A percentile compares a stretch with the other conserved stretches of the same genome.
These are phyloP conservation scores for Caerostris darwini DNA, from an alignment of 1,140 invertebrate species.

Conservation along the genomic window DNA sequence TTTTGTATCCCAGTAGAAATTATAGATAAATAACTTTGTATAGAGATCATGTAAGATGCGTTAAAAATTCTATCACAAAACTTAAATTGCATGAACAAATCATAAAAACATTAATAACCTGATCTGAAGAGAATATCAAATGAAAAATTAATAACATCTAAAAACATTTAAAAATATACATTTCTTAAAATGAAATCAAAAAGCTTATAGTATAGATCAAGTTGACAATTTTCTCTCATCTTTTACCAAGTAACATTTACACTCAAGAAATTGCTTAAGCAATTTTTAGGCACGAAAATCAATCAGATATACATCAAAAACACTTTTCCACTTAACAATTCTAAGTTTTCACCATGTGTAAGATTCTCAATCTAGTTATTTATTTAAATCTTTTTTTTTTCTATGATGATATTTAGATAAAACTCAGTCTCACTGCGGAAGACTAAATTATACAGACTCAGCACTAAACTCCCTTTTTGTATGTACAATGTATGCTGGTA, in stretches of 20 bases:
- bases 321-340: not conserved
- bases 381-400: not conserved
- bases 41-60: not conserved
- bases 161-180: slow-evolving; percentile 33
- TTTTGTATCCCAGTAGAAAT: not conserved
- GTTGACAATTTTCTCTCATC: not conserved
- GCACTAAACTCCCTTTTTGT: slow-evolving; percentile 56
- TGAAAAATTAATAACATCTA: slow-evolving; percentile 31
- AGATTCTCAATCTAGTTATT: slow-evolving; percentile 17
- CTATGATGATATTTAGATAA: slow-evolving; percentile 1
- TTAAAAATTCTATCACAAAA: slow-evolving; percentile 17
- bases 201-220: slow-evolving; percentile 1
- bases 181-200: not conserved
- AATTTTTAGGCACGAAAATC: slow-evolving; percentile 49
- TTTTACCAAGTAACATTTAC: not conserved
- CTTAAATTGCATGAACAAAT: not conserved
- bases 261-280: slow-evolving; percentile 26
- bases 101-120: not conserved
- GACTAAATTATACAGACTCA: slow-evolving; percentile 73
- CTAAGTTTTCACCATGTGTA: slow-evolving; percentile 3
- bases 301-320: slow-evolving; percentile 30
- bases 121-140: slow-evolving; percentile 7
- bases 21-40: not conserved
- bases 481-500: slow-evolving; percentile 49
- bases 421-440: slow-evolving; percentile 67